phyloP scores from a whole-genome alignment of 1,140 invertebrate genomes.

The Zelostemma sp. region DNA sequence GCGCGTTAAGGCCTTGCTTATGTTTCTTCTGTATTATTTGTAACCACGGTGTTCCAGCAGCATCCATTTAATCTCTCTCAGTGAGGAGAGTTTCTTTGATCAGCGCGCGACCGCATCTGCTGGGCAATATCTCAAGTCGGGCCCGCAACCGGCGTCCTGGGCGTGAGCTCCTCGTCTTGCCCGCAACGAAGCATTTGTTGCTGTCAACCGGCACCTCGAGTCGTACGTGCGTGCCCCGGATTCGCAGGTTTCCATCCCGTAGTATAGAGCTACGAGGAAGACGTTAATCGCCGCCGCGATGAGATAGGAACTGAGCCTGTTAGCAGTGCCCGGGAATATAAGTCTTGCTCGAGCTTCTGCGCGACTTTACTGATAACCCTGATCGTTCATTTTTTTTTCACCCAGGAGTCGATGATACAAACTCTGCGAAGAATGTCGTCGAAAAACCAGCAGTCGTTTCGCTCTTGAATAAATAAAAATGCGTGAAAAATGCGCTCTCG shows the following conservation, averaged over 20 bases:
- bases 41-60: constrained; percentile 64
- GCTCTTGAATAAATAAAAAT: too few species aligned
- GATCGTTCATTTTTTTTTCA: constrained; percentile 16
- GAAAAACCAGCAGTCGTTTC: too few species aligned
- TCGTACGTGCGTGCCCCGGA: constrained; percentile 35
- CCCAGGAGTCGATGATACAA: background rate
- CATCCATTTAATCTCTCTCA: constrained; percentile 69
- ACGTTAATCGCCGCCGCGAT: constrained; percentile 41
- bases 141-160: constrained; percentile 62
- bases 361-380: constrained; percentile 27
- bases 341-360: constrained; percentile 37
- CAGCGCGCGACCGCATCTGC: constrained; percentile 69
- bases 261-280: constrained; percentile 32
- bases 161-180: constrained; percentile 66
- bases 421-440: too few species aligned
- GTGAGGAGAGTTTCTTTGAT: constrained; percentile 68
- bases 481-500: too few species aligned
- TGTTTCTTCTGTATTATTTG: constrained; percentile 62
- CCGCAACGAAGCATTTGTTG: constrained; percentile 63
- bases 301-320: constrained; percentile 41
- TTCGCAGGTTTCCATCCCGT: constrained; percentile 26
- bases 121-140: constrained; percentile 66
- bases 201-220: constrained; percentile 59
- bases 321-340: constrained; percentile 26
- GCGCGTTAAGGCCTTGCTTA: constrained; percentile 54